Conservation (phyloP, 2,113 vertebrate genomes). For the Nothoprocta perdicaria region DNA sequence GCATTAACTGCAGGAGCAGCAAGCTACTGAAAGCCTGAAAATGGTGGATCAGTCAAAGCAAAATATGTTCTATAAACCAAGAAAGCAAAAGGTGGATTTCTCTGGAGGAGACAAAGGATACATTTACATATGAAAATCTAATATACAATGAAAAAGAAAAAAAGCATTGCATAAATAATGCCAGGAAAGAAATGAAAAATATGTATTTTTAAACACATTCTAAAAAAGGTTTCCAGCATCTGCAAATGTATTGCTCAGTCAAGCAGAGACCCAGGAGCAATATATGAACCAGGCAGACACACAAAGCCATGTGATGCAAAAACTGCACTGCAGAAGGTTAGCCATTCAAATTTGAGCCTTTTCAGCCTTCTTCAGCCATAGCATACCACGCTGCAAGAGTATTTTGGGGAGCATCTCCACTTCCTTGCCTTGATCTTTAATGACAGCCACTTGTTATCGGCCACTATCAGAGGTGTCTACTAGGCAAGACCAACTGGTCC, state of each 20-base stretch:
- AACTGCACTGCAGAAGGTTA: neutral
- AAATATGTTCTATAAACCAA: neutral
- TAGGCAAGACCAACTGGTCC: neutral
- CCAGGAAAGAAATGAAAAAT: constrained; percentile 19
- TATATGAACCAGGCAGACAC: neutral
- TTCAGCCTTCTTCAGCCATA: neutral
- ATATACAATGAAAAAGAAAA: constrained; percentile 24
- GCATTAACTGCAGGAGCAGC: neutral
- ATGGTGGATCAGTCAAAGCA: constrained; percentile 7
- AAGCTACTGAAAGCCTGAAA: neutral
- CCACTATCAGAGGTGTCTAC: neutral
- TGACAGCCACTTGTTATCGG: neutral
- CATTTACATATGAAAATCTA: constrained; percentile 51
- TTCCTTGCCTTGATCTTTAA: neutral
- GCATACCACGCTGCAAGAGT: neutral
- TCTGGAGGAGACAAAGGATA: neutral
- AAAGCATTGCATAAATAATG: constrained; percentile 42
- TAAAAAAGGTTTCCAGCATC: neutral
- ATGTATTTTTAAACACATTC: constrained; percentile 6
- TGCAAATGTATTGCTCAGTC: neutral
- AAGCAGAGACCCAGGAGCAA: neutral
- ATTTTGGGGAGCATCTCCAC: neutral
- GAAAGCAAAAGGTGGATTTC: constrained; percentile 40
- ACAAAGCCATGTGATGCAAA: neutral
- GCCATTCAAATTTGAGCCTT: neutral